Evolutionary conservation across 2,888 invertebrate genomes (phyloP).

Genomic region (Agrilus cyanescens): DNA sequence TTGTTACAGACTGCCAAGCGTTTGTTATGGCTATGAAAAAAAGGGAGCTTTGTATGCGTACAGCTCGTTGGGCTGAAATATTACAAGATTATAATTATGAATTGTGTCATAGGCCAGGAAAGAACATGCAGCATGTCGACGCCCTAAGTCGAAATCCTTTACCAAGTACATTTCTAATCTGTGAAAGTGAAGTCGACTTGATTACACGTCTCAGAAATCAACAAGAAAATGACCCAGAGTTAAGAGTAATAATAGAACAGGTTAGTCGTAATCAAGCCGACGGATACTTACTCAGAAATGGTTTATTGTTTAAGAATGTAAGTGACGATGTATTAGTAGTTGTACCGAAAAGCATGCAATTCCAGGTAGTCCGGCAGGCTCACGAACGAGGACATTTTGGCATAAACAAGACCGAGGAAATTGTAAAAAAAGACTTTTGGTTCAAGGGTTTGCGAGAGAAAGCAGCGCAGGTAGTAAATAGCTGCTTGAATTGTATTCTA

Average conservation of each 20-base stretch:
- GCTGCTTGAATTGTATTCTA: background rate
- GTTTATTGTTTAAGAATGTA: too few species aligned
- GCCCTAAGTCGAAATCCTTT: too few species aligned
- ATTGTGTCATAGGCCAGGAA: background rate
- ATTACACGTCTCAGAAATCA: too few species aligned
- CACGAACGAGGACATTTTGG: background rate
- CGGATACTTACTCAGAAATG: too few species aligned
- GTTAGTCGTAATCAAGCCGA: too few species aligned
- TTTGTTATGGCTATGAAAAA: conserved; percentile 25
- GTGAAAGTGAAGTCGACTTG: too few species aligned
- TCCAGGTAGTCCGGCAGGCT: background rate
- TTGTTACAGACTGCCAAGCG: conserved; percentile 26
- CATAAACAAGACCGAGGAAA: background rate
- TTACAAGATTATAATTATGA: background rate
- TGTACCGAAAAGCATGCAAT: background rate
- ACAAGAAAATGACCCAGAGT: too few species aligned
- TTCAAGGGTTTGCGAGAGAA: background rate
- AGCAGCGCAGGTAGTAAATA: background rate
- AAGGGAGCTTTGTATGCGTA: conserved; percentile 8
- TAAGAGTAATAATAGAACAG: too few species aligned
- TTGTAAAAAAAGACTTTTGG: background rate
- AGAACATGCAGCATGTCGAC: too few species aligned
- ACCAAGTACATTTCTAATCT: too few species aligned
- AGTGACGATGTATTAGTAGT: too few species aligned
- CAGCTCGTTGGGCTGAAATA: background rate